These are phyloP conservation scores for Pseudanteris insignis DNA, from an alignment of 2,888 invertebrate genomes.

Conservation along the genomic window DNA sequence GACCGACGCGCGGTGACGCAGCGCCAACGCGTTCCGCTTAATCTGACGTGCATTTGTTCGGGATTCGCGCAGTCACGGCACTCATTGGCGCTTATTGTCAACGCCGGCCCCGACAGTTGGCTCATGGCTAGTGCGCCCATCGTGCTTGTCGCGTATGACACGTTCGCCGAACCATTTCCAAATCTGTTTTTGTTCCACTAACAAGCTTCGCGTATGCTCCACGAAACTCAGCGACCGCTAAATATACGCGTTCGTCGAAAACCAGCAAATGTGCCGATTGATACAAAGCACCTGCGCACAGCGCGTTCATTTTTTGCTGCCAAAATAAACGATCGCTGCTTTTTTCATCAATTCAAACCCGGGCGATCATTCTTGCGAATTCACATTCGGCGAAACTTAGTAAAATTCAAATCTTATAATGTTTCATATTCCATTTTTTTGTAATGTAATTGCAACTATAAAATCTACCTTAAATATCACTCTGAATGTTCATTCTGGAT, in stretches of 20 bases:
- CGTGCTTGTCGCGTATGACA: conserved; percentile 24
- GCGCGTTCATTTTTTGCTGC: conserved; percentile 4
- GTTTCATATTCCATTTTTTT: no score
- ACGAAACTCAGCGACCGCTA: no score
- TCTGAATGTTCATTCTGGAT: no score
- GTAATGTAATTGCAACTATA: no score
- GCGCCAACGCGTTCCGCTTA: conserved; percentile 39
- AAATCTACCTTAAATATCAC: no score
- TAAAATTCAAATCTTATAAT: no score
- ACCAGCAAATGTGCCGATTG: conserved; percentile 15
- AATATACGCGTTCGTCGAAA: conserved; percentile 34
- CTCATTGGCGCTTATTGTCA: conserved; percentile 41
- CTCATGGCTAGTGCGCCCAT: conserved; percentile 28
- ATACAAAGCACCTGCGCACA: conserved; percentile 26
- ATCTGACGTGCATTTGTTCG: conserved; percentile 47
- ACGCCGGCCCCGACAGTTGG: conserved; percentile 8
- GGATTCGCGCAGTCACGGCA: conserved; percentile 37
- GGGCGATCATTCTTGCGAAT: no score
- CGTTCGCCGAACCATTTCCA: no score
- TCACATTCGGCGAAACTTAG: no score
- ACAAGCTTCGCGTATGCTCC: no score
- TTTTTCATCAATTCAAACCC: conserved; percentile 3
- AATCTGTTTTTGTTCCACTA: conserved; percentile 47
- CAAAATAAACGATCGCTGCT: conserved; percentile 16
- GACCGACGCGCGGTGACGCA: conserved; percentile 19